Evolutionary conservation across 1,140 invertebrate genomes (phyloP), one percentile per base, ranked within the genome.

Genomic region (Archegozetes longisetosus): DNA sequence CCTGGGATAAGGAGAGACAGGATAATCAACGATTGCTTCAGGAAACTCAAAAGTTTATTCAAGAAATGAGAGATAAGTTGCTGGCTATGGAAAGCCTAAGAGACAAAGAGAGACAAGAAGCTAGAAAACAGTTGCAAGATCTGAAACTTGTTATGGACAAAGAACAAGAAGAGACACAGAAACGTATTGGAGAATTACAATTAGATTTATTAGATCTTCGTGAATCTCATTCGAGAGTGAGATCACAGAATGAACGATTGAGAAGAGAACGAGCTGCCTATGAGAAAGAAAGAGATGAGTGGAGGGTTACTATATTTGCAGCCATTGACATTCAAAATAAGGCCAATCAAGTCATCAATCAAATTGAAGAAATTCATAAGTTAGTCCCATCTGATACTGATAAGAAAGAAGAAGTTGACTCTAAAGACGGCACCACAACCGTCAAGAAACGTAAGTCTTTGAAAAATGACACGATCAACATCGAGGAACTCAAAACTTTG

Each of bases 1-100:
- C 89, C 0, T 96, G 91, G 91, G 88, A 93, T 66, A 94, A 93
- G 70, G 92, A 96, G 71, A 76, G 91, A 56, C 84, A 88, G 67
- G 88, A 94, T 68, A 88, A 94, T 67, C 88, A 91, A 65, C 77
- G 88, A 9, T 73, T 94, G 23, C 72, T 95, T 3, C 84, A 87
- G 67, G 89, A 95, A 74, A 90, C 89, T 0, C 88, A 90, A 55
- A 88, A 85, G 0, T 76, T 95, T 50, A 88, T 91, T 0, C 76
- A 88, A 61, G 90, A 95, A 71, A 73, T 95, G 48, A 69, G 71
- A 61, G 58, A 67, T 6, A 67, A 70, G 32, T 58, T 74, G 26
- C 60, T 74, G 49, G 66, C 84, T 79, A 78, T 86, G 48, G 88
- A 92, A 73, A 76, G 85, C 55, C 87, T 91, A 75, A 76, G 86